These are phyloP conservation scores for Lymantria monacha DNA, from an alignment of 2,888 invertebrate genomes.

Conservation along the genomic window DNA sequence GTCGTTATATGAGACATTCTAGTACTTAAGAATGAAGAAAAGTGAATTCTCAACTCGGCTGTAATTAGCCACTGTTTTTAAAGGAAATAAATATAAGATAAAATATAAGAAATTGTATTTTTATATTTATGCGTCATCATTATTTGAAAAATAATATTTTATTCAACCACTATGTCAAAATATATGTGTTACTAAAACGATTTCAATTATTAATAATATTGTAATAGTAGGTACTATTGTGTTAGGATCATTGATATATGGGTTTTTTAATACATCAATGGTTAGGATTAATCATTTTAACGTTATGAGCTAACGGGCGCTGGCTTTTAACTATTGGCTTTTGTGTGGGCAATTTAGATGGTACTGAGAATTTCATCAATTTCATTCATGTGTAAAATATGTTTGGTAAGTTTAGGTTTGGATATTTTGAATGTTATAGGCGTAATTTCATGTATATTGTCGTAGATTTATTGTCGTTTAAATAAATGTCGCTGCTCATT, in stretches of 20 bases:
- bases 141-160: not conserved
- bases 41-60: too few species aligned
- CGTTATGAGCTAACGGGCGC: constrained; percentile 15
- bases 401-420: constrained; percentile 21
- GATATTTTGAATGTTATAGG: constrained; percentile 4
- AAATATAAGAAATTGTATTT: not conserved
- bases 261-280: too few species aligned
- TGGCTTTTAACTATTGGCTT: constrained; percentile 19
- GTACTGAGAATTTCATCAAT: constrained; percentile 8
- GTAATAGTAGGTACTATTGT: constrained; percentile 2
- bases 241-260: too few species aligned
- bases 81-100: too few species aligned
- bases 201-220: constrained; percentile 12
- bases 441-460: constrained; percentile 8
- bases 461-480: not conserved
- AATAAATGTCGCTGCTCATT: constrained; percentile 33
- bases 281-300: constrained; percentile 6
- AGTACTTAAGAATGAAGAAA: too few species aligned
- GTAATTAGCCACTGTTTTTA: too few species aligned
- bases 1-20: too few species aligned
- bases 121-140: constrained; percentile 22
- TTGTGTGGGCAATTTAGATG: constrained; percentile 13
- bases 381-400: constrained; percentile 10
- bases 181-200: not conserved
- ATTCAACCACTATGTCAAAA: not conserved